A percentile compares a stretch with the other conserved stretches of the same genome.
Evolutionary conservation across 2,888 invertebrate genomes (phyloP).

Genomic region (Orchesellides sinensis): DNA sequence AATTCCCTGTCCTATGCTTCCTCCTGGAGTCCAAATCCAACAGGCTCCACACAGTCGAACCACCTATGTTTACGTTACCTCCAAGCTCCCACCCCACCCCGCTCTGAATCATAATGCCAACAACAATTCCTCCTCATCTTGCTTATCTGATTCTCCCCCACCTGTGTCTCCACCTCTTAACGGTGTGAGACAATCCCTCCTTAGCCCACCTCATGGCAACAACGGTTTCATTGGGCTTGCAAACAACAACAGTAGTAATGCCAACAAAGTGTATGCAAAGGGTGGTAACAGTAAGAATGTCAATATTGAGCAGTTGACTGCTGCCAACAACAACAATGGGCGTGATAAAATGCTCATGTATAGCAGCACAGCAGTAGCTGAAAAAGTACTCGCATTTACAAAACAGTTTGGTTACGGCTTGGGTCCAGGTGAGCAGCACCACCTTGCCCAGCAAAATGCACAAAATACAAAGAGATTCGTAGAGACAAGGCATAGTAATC

Average conservation of each 20-base stretch:
- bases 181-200: slow-evolving; percentile 13
- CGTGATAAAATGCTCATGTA: slow-evolving; percentile 53
- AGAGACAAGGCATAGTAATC: background rate
- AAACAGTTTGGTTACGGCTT: slow-evolving; percentile 74
- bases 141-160: slow-evolving; percentile 30
- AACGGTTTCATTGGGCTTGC: slow-evolving; percentile 16
- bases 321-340: slow-evolving; percentile 26
- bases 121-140: background rate
- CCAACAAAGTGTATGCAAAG: slow-evolving; percentile 26
- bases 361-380: slow-evolving; percentile 60
- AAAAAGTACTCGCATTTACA: slow-evolving; percentile 73
- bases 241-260: slow-evolving; percentile 51
- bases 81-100: slow-evolving; percentile 71
- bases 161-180: slow-evolving; percentile 27
- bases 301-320: slow-evolving; percentile 60
- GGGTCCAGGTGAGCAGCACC: slow-evolving; percentile 12
- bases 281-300: slow-evolving; percentile 44
- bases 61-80: slow-evolving; percentile 74
- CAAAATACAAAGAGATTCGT: slow-evolving; percentile 36
- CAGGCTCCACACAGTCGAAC: slow-evolving; percentile 74
- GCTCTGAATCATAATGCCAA: slow-evolving; percentile 2
- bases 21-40: slow-evolving; percentile 74
- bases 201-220: background rate
- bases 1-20: slow-evolving; percentile 75
- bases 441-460: slow-evolving; percentile 18